A percentile compares a stretch with the other conserved stretches of the same genome.
Evolutionary conservation across 37 sponge, comb jelly and placozoan species (phyloP).

Genomic region (Cliona cf. orientalis): DNA sequence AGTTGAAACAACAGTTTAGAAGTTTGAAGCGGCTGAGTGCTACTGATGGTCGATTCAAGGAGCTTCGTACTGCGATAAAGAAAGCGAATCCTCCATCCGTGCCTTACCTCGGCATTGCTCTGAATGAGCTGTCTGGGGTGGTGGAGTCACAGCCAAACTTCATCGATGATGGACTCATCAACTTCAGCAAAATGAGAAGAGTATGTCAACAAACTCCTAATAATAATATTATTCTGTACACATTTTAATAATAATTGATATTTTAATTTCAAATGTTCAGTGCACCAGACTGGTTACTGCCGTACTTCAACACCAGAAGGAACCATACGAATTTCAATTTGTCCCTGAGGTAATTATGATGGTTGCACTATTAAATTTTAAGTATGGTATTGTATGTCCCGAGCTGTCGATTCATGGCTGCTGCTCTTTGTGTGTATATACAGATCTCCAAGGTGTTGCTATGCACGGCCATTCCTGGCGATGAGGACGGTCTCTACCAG

Average conservation of each 20-base stretch:
- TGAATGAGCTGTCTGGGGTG: constrained; percentile 58
- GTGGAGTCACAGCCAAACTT: constrained; percentile 42
- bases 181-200: constrained; percentile 77
- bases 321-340: constrained; percentile 55
- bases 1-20: constrained; percentile 46
- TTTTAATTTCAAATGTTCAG: constrained; percentile 30
- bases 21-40: constrained; percentile 18
- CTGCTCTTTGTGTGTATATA: neutral
- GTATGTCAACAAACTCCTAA: no score
- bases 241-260: no score
- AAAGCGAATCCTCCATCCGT: constrained; percentile 46
- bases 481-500: constrained; percentile 57
- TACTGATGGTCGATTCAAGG: constrained; percentile 63
- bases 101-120: constrained; percentile 58
- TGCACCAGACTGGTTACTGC: constrained; percentile 25
- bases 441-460: constrained; percentile 59
- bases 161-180: constrained; percentile 57
- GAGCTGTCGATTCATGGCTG: no score
- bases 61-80: constrained; percentile 52
- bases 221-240: no score
- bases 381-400: neutral
- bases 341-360: constrained; percentile 31
- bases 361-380: neutral
- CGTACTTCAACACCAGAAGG: constrained; percentile 54
- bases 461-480: constrained; percentile 34